Evolutionary conservation across 1,140 invertebrate genomes (phyloP).

Genomic region (Pseudomyrmex gracilis): DNA sequence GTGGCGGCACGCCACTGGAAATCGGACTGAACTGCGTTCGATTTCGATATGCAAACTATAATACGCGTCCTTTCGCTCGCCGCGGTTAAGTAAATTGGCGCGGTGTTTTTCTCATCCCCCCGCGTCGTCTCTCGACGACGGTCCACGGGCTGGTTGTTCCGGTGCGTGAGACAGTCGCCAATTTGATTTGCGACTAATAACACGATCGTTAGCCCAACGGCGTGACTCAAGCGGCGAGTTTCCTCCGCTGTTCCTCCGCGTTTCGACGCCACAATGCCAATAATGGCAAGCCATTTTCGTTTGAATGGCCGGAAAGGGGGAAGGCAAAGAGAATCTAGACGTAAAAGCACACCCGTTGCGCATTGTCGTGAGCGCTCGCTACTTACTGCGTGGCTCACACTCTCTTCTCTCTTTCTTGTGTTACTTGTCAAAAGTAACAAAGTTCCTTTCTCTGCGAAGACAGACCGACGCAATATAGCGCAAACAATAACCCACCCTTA

Average conservation of each 20-base stretch:
- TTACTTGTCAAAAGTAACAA: constrained; percentile 52
- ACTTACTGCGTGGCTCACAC: constrained; percentile 53
- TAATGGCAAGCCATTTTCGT: constrained; percentile 75
- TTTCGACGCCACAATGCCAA: constrained; percentile 76
- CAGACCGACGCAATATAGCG: constrained; percentile 30
- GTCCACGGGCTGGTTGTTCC: constrained; percentile 3
- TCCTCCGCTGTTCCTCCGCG: constrained; percentile 22
- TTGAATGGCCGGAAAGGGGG: constrained; percentile 73
- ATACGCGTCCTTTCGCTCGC: constrained; percentile 42
- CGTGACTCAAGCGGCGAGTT: constrained; percentile 59
- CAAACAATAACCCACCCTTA: constrained; percentile 43
- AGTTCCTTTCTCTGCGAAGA: constrained; percentile 16
- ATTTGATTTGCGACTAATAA: constrained; percentile 79
- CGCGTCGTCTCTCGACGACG: constrained; percentile 9
- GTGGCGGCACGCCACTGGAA: constrained; percentile 2
- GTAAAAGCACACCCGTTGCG: constrained; percentile 80
- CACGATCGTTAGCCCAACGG: constrained; percentile 78
- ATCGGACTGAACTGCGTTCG: constrained; percentile 56
- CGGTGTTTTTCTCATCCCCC: not conserved
- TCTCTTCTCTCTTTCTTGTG: constrained; percentile 36
- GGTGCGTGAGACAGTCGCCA: constrained; percentile 72
- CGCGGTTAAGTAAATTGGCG: constrained; percentile 58
- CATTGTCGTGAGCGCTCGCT: constrained; percentile 74
- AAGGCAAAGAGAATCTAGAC: constrained; percentile 67
- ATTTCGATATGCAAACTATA: constrained; percentile 74